A percentile compares a stretch with the other conserved stretches of the same genome.
Conservation (phyloP, 1,140 invertebrate species). For the Drosophila azteca region DNA sequence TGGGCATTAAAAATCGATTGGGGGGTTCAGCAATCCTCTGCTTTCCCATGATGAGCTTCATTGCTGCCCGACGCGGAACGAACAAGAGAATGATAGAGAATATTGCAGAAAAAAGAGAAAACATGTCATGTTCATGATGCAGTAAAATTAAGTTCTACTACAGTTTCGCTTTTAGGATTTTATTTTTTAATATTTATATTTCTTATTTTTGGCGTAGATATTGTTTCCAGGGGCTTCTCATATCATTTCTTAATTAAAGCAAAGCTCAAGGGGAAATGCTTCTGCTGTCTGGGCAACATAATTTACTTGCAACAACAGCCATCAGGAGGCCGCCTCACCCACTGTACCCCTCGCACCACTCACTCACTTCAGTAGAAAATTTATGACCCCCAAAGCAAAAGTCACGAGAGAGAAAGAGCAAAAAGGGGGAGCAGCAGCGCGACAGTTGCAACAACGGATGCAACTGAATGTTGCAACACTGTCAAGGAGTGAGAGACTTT, state of each 20-base stretch:
- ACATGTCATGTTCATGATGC: no score
- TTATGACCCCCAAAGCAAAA: constrained; percentile 73
- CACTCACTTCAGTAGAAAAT: constrained; percentile 55
- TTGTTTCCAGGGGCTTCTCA: neutral
- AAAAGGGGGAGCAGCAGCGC: constrained; percentile 22
- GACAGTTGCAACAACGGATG: constrained; percentile 55
- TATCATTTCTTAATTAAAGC: constrained; percentile 63
- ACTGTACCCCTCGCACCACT: constrained; percentile 15
- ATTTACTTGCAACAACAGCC: constrained; percentile 68
- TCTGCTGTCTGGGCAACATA: constrained; percentile 41
- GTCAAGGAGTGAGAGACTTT: constrained; percentile 34
- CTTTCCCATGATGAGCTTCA: no score
- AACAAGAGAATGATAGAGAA: no score
- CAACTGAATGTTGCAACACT: constrained; percentile 67
- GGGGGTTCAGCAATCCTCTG: neutral
- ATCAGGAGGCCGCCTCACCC: constrained; percentile 57
- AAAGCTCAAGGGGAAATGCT: constrained; percentile 35
- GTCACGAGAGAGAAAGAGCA: constrained; percentile 51
- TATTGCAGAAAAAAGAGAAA: no score
- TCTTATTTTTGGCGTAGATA: no score
- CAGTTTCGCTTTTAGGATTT: no score
- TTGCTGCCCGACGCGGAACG: no score
- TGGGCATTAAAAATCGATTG: no score
- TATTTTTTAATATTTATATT: no score
- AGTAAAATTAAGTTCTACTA: no score